These are phyloP conservation scores for Tetropium fuscum DNA, from an alignment of 2,888 invertebrate genomes.

Conservation along the genomic window DNA sequence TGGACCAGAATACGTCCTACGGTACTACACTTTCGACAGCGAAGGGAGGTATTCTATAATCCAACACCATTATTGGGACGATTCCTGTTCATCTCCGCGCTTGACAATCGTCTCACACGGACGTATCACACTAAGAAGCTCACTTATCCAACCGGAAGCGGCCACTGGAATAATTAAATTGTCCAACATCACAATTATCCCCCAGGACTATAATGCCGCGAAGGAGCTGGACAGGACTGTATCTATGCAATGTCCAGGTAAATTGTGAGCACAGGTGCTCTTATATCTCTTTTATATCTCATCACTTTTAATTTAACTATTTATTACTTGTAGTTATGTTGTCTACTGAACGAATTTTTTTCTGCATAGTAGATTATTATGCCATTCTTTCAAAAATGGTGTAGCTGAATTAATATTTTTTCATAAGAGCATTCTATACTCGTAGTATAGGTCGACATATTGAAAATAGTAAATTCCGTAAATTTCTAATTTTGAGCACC, in stretches of 20 bases:
- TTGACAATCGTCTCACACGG: constrained; percentile 71
- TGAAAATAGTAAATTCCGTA: too few species aligned
- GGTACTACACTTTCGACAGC: constrained; percentile 72
- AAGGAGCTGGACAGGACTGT: constrained; percentile 60
- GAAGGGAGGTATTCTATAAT: constrained; percentile 70
- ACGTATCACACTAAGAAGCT: constrained; percentile 57
- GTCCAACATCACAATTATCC: constrained; percentile 66
- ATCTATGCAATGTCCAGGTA: constrained; percentile 64
- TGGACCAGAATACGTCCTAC: constrained; percentile 73
- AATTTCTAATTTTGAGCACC: too few species aligned
- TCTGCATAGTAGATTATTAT: too few species aligned
- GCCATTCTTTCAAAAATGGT: too few species aligned
- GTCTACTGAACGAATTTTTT: too few species aligned
- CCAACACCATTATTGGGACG: constrained; percentile 74
- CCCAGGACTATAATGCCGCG: constrained; percentile 66
- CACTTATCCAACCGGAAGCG: constrained; percentile 66
- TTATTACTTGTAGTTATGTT: too few species aligned
- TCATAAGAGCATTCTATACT: too few species aligned
- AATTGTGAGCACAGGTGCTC: not conserved
- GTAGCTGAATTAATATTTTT: too few species aligned
- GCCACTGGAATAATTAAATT: constrained; percentile 68
- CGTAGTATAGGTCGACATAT: too few species aligned
- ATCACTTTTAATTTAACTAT: too few species aligned
- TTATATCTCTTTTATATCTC: too few species aligned
- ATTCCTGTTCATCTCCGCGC: constrained; percentile 72